phyloP scores from a whole-genome alignment of 2,797 vertebrate genomes.

The Danio kyathit region DNA sequence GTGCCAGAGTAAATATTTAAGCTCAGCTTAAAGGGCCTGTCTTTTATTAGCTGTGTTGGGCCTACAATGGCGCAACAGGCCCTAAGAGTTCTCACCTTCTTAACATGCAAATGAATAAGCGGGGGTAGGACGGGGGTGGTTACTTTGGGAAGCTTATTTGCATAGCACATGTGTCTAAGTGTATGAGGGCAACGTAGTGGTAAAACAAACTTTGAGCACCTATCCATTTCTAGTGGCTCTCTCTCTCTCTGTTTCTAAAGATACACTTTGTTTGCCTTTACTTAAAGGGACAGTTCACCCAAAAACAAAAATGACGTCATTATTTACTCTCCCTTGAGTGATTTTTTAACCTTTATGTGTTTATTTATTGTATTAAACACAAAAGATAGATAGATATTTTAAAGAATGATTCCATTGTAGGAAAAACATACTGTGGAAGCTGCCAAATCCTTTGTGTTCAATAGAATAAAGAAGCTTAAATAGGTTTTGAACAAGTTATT shows the following conservation, averaged over 20 bases:
- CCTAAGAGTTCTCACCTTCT: slow-evolving; percentile 76
- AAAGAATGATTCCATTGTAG: no score
- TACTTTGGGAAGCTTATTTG: slow-evolving; percentile 79
- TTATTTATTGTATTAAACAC: no score
- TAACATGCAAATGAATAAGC: slow-evolving; percentile 85
- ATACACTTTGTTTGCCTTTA: slow-evolving; percentile 37
- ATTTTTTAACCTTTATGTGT: no score
- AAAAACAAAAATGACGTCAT: no score
- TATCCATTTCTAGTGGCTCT: slow-evolving; percentile 50
- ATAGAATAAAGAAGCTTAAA: no score
- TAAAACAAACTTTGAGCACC: slow-evolving; percentile 46
- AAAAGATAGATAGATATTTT: no score
- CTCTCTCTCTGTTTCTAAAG: slow-evolving; percentile 43
- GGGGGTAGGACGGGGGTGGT: slow-evolving; percentile 75
- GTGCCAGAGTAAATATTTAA: slow-evolving; percentile 82
- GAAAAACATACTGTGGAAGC: no score
- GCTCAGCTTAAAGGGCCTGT: slow-evolving; percentile 74
- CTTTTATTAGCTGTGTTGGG: slow-evolving; percentile 75
- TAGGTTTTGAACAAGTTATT: no score
- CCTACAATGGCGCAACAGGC: slow-evolving; percentile 71
- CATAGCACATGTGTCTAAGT: slow-evolving; percentile 79
- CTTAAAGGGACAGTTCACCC: background rate
- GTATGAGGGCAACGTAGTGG: slow-evolving; percentile 38
- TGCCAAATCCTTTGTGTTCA: no score
- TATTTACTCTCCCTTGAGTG: no score